phyloP scores from a whole-genome alignment of 2,797 vertebrate species.

The Sebastes minor region DNA sequence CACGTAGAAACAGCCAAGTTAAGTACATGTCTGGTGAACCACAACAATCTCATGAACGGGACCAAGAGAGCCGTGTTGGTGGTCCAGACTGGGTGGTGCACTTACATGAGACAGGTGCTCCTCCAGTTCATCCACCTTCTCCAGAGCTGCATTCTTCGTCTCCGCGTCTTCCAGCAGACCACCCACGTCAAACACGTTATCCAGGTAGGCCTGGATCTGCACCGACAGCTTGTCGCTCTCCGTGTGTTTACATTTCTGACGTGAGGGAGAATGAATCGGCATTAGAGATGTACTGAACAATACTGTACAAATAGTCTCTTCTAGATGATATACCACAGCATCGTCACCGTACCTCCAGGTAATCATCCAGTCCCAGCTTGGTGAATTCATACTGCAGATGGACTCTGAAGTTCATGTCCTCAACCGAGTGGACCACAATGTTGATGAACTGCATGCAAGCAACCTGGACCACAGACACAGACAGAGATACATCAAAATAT shows the following conservation, averaged over 20 bases:
- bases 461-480: conserved; percentile 78
- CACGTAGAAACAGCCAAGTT: conserved; percentile 49
- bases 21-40: conserved; percentile 61
- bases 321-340: background rate
- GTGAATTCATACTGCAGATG: conserved; percentile 97
- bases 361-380: conserved; percentile 94
- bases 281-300: background rate
- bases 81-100: conserved; percentile 66
- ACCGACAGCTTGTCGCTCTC: conserved; percentile 98
- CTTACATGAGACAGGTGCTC: conserved; percentile 97
- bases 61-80: conserved; percentile 50
- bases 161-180: conserved; percentile 96
- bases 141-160: conserved; percentile 97
- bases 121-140: conserved; percentile 98
- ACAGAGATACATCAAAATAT: background rate
- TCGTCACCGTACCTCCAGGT: conserved; percentile 87
- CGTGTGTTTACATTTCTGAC: conserved; percentile 94
- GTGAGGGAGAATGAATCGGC: background rate
- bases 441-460: conserved; percentile 99
- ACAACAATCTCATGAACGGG: conserved; percentile 55
- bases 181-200: conserved; percentile 97
- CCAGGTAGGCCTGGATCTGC: conserved; percentile 98
- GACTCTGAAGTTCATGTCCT: conserved; percentile 98
- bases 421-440: conserved; percentile 96
- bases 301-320: background rate